Conservation (phyloP, 2,888 invertebrate genomes). For the Drosophila koepferae region DNA sequence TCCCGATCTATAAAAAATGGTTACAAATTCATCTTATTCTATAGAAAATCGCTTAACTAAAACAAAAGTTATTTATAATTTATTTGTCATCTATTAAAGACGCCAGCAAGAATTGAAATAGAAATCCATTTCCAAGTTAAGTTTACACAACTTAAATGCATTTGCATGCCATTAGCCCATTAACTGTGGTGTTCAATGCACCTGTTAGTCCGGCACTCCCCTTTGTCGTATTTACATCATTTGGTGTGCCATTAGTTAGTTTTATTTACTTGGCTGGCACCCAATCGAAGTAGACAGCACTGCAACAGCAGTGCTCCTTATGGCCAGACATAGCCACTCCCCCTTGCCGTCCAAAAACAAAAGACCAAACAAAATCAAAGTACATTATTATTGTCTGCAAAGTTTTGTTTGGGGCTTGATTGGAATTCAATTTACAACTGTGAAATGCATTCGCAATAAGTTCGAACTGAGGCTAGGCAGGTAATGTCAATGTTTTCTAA, state of each 20-base stretch:
- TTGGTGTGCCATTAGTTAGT: slow-evolving; percentile 7
- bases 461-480: slow-evolving; percentile 22
- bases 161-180: background rate
- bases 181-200: background rate
- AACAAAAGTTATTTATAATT: background rate
- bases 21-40: background rate
- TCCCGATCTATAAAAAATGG: too few species aligned
- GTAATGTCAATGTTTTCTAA: slow-evolving; percentile 27
- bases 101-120: background rate
- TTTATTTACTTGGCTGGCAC: background rate
- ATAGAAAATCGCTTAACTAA: background rate
- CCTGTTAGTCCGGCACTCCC: background rate
- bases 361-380: slow-evolving; percentile 11
- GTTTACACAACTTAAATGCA: background rate
- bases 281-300: slow-evolving; percentile 9
- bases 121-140: background rate
- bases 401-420: slow-evolving; percentile 46
- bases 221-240: background rate
- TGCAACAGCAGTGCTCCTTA: slow-evolving; percentile 4
- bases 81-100: background rate
- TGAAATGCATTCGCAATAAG: slow-evolving; percentile 2
- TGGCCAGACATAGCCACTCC: slow-evolving; percentile 1
- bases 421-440: slow-evolving; percentile 50
- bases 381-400: slow-evolving; percentile 51
- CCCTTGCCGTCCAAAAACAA: background rate